Base-by-base conservation (phyloP, 2,888 invertebrate genomes). In the Asteroscopus sphinx region DNA sequence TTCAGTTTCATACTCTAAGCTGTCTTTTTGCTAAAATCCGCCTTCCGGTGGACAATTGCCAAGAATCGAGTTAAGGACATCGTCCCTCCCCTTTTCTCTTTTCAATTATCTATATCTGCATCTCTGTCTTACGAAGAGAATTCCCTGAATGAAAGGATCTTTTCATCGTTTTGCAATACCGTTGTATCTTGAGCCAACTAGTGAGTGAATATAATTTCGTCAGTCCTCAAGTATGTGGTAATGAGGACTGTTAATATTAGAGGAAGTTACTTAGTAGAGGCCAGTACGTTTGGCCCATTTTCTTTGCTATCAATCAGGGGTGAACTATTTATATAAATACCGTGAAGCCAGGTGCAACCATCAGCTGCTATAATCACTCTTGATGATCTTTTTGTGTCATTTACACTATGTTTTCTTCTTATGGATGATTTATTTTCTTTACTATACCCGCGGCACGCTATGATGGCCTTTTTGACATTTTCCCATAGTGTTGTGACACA, bases 11-110 rank as follows among this genome's bases (percentile, higher is more conserved):
- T 79, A 85, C 87, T 86, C 83, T 77, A 79, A 82, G 74, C 85
- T 74, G 80, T 90, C 91, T 88, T 92, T 86, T 93, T 93, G 88
- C 88, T 87, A 83, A 87, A 91, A 87, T 83, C 86, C 86, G 86
- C 84, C 87, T 92, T 93, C 93, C 93, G 88, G 93, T 93, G 93
- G 93, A 92, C 92, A 89, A 91, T 90, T 93, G 93, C 93, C 93
- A 93, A 93, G 93, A 90, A 82, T 84, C 80, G 83, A 86, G 81
- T 78, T 85, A 85, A 89, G 86, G 86, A 84, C 78, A 81, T 85
- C 63, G 25, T 42, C 74, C 55, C 26, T 89, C 88, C 63, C 68
- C 71, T 30, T 87, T 80, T 11, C 54, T 48, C 86, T 25, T 46
- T 36, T 47, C 9, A 9, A 13, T 41, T 21, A 60, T 57, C n/a